These are phyloP conservation scores for Blera fallax DNA, from an alignment of 2,888 invertebrate genomes.

Conservation along the genomic window DNA sequence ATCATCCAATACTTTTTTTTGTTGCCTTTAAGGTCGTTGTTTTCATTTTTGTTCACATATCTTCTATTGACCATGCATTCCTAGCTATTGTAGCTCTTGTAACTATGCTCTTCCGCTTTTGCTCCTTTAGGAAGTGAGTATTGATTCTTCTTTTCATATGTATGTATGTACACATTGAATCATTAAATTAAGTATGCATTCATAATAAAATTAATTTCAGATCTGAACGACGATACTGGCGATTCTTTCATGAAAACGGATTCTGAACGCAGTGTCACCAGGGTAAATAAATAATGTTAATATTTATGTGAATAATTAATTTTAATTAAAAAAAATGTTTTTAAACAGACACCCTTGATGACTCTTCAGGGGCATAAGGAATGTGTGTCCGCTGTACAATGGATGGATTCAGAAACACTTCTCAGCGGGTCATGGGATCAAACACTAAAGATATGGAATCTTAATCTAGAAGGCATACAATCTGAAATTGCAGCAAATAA, in stretches of 20 bases:
- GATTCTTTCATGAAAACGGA: conserved; percentile 85
- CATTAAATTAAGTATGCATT: neutral
- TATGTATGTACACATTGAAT: no score
- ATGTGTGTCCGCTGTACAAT: conserved; percentile 91
- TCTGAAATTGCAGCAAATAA: conserved; percentile 93
- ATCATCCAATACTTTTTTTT: no score
- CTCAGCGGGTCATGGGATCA: conserved; percentile 98
- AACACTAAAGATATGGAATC: conserved; percentile 96
- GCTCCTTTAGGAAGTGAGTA: no score
- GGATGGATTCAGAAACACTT: conserved; percentile 90
- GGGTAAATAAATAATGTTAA: conserved; percentile 82
- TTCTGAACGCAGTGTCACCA: conserved; percentile 84
- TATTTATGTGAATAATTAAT: neutral
- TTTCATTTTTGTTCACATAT: no score
- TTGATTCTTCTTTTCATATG: no score
- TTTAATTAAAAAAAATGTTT: neutral
- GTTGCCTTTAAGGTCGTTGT: no score
- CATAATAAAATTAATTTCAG: conserved; percentile 13
- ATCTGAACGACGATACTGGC: conserved; percentile 84
- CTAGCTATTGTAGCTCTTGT: no score
- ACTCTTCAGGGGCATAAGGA: conserved; percentile 97
- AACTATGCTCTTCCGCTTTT: no score
- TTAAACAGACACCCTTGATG: conserved; percentile 87
- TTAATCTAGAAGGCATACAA: conserved; percentile 91
- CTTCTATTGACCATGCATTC: no score